Evolutionary conservation across 2,888 invertebrate species (phyloP).

Genomic region (Caenorhabditis plicata): DNA sequence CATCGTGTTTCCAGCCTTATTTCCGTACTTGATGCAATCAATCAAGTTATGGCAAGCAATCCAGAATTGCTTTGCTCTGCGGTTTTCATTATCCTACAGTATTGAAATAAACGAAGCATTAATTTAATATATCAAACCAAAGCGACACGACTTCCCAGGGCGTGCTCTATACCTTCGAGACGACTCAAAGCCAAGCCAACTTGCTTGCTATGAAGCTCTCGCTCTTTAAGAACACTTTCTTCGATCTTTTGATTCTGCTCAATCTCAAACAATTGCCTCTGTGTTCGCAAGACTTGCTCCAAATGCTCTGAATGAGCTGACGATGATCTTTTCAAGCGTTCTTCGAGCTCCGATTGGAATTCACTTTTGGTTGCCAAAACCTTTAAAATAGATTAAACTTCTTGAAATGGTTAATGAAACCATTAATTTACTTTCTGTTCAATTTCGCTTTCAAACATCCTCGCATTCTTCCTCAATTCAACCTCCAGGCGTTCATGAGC

Average conservation of each 20-base stretch:
- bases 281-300: constrained; percentile 71
- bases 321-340: constrained; percentile 80
- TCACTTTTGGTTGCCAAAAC: no score
- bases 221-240: constrained; percentile 73
- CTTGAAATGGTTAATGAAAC: no score
- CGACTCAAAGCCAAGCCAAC: constrained; percentile 77
- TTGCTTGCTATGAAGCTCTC: constrained; percentile 75
- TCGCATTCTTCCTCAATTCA: constrained; percentile 71
- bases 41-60: constrained; percentile 86
- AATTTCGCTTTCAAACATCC: constrained; percentile 43
- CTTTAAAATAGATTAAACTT: no score
- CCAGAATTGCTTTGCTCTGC: constrained; percentile 83
- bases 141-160: constrained; percentile 71
- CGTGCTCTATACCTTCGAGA: constrained; percentile 78
- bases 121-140: no score
- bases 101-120: no score
- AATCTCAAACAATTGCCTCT: constrained; percentile 72
- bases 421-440: no score
- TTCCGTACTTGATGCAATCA: constrained; percentile 72
- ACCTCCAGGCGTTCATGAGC: constrained; percentile 72
- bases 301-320: constrained; percentile 80
- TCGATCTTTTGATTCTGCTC: constrained; percentile 70
- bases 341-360: constrained; percentile 76
- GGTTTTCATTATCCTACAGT: constrained; percentile 68
- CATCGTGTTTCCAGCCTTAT: constrained; percentile 67